Evolutionary conservation across 2,797 vertebrate genomes (phyloP).

Genomic region (Gymnoscopelus braueri): DNA sequence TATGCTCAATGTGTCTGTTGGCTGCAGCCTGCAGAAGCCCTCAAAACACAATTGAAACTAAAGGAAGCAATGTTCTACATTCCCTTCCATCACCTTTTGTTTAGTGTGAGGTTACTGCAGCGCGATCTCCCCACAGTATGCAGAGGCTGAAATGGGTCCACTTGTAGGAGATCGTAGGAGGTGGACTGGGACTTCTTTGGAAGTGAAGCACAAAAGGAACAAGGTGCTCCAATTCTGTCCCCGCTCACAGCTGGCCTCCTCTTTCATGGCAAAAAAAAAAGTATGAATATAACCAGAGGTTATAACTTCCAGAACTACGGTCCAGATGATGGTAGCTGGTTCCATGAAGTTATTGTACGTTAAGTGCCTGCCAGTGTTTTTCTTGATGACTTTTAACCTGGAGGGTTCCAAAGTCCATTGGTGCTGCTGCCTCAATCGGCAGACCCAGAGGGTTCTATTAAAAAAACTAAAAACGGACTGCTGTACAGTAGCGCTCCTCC

Average conservation of each 20-base stretch:
- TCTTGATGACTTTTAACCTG: slow-evolving; percentile 22
- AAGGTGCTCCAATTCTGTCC: slow-evolving; percentile 82
- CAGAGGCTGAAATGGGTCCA: slow-evolving; percentile 55
- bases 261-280: slow-evolving; percentile 48
- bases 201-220: slow-evolving; percentile 74
- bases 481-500: slow-evolving; percentile 16
- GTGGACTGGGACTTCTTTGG: slow-evolving; percentile 62
- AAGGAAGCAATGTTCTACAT: slow-evolving; percentile 50
- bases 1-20: neutral
- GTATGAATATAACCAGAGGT: slow-evolving; percentile 70
- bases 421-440: slow-evolving; percentile 32
- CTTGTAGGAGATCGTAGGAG: slow-evolving; percentile 53
- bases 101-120: slow-evolving; percentile 54
- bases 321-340: slow-evolving; percentile 52
- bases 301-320: slow-evolving; percentile 63
- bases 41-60: slow-evolving; percentile 24
- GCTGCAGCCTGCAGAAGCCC: slow-evolving; percentile 13
- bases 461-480: slow-evolving; percentile 22
- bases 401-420: neutral
- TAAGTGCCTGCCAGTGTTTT: slow-evolving; percentile 38
- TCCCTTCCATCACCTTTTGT: slow-evolving; percentile 36
- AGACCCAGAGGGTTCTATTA: slow-evolving; percentile 37
- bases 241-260: slow-evolving; percentile 71
- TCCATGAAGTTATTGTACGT: slow-evolving; percentile 41
- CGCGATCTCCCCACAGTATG: slow-evolving; percentile 39